These are phyloP conservation scores for Synanthedon tipuliformis DNA, from an alignment of 2,888 invertebrate species.

Conservation along the genomic window DNA sequence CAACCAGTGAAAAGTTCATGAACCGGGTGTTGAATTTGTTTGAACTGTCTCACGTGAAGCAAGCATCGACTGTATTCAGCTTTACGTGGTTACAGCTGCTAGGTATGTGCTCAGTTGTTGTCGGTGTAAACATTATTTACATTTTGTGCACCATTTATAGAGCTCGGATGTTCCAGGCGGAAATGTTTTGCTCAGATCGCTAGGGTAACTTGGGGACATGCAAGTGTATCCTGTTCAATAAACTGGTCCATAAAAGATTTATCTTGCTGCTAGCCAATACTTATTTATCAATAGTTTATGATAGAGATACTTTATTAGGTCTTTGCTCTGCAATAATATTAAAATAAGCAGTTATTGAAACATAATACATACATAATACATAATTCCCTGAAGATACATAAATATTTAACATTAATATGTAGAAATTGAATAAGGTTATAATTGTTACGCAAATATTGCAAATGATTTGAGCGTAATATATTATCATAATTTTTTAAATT, in stretches of 20 bases:
- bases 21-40: conserved; percentile 65
- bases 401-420: too few relatives aligned
- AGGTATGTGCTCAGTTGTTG: conserved; percentile 32
- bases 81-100: conserved; percentile 14
- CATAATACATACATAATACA: too few relatives aligned
- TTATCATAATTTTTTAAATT: too few relatives aligned
- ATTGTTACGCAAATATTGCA: too few relatives aligned
- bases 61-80: conserved; percentile 21
- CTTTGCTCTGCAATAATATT: too few relatives aligned
- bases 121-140: conserved; percentile 1
- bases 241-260: conserved; percentile 59
- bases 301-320: not conserved
- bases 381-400: too few relatives aligned
- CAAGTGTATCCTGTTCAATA: conserved; percentile 42
- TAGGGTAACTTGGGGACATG: conserved; percentile 16
- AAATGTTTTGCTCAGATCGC: not conserved
- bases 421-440: too few relatives aligned
- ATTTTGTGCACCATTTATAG: conserved; percentile 1
- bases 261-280: conserved; percentile 13
- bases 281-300: not conserved
- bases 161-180: not conserved
- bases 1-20: conserved; percentile 68
- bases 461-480: too few relatives aligned
- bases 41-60: conserved; percentile 56
- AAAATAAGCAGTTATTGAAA: too few relatives aligned